Evolutionary conservation across 1,140 invertebrate genomes (phyloP), one percentile per base, ranked within the genome.

Genomic region (Trichonephila inaurata): DNA sequence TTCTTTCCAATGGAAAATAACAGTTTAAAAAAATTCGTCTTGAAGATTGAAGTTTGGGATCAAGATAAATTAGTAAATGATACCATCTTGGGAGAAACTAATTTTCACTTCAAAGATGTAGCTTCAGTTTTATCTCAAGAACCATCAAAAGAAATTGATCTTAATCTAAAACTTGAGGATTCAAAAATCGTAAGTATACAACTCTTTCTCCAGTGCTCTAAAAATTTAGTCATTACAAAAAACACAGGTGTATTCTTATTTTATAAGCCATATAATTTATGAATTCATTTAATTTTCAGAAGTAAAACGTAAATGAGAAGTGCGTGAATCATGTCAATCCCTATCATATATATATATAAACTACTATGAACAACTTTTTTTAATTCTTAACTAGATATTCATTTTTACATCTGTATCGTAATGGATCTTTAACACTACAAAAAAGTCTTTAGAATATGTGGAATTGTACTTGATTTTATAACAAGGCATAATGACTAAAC

Each of bases 11-110:
- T 93, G 69, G 92, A 88, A 58, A 66, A 93, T 3, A 77, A 62
- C 24, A 14, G 40, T 58, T 40, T 93, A 16, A 93, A 93, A 64
- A 93, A 93, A 51, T 88, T 66, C 24, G 28, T 72, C 24, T 66
- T 93, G 62, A 93, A 93, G 85, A 87, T 93, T 44, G 92, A 93
- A 81, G 69, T 86, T 64, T 93, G 85, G 85, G 92, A 93, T 33
- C 85, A 89, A 62, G 92, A 93, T 44, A 93, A 82, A 81, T 51
- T 88, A 62, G 86, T 72, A n/a, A 93, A 93, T 64, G 92, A 93
- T 24, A 88, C 92, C 58, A 24, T 81, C 21, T 28, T 93, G 28
- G 92, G 92, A 5, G 86, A 77, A 64, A 58, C 77, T 24, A 40
- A 58, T 77, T 88, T 88, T 51, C 72, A 61, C 24, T 58, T 93